Evolutionary conservation across 37 sponge, comb jelly and placozoan species (phyloP).

Genomic region (Beroe ovata): DNA sequence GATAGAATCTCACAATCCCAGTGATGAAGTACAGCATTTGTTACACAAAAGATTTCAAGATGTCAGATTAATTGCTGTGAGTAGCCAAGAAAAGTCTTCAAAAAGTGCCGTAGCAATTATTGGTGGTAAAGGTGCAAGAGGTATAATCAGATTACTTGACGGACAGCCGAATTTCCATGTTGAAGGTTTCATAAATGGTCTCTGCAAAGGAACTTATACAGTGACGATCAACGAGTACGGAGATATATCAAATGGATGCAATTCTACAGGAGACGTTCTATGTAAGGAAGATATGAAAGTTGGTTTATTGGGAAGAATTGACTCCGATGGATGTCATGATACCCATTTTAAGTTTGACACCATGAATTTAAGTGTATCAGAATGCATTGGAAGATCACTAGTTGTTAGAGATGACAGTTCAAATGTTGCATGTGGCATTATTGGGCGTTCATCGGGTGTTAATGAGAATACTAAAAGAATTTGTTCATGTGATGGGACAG

Average conservation of each 20-base stretch:
- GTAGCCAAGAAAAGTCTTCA: not conserved
- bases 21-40: not conserved
- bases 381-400: conserved; percentile 56
- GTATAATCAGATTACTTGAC: conserved; percentile 16
- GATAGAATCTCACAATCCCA: not conserved
- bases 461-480: conserved; percentile 16
- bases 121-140: conserved; percentile 11
- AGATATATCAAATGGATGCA: conserved; percentile 52
- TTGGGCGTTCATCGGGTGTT: conserved; percentile 33
- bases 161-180: not conserved
- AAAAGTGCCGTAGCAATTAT: conserved; percentile 9
- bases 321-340: conserved; percentile 21
- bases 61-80: not conserved
- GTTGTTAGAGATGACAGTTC: not conserved
- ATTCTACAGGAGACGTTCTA: conserved; percentile 6
- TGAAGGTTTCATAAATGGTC: conserved; percentile 10
- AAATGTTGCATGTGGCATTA: conserved; percentile 49
- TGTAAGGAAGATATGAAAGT: not conserved
- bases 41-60: not conserved
- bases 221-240: conserved; percentile 28
- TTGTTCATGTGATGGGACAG: conserved; percentile 63
- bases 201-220: not conserved
- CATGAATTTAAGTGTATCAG: not conserved
- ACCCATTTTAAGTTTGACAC: not conserved
- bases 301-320: conserved; percentile 22